phyloP scores from a whole-genome alignment of 2,797 vertebrate species.

The Poecilia gillii region DNA sequence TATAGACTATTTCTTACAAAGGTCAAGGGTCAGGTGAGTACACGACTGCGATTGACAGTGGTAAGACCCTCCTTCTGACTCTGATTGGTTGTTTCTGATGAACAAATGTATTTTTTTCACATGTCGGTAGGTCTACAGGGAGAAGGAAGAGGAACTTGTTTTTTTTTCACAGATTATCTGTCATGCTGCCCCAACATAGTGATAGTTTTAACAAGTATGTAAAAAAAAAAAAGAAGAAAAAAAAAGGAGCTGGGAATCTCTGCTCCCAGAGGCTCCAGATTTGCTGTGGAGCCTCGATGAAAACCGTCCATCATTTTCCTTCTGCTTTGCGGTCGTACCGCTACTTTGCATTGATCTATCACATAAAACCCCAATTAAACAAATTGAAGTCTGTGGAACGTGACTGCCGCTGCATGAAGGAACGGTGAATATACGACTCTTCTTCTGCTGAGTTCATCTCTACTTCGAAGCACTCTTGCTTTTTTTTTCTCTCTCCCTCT shows the following conservation, averaged over 20 bases:
- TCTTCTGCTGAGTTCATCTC: conserved; percentile 16
- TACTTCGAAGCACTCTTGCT: conserved; percentile 36
- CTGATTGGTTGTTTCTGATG: too few relatives aligned
- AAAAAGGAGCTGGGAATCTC: background rate
- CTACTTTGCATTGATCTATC: background rate
- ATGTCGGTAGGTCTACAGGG: too few relatives aligned
- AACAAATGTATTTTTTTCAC: too few relatives aligned
- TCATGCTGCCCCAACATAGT: too few relatives aligned
- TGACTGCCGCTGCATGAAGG: background rate
- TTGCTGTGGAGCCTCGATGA: background rate
- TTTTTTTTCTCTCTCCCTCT: background rate
- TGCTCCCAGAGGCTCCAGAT: background rate
- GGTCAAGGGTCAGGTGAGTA: too few relatives aligned
- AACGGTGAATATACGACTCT: background rate
- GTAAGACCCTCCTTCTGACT: too few relatives aligned
- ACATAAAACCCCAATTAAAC: background rate
- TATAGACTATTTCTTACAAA: conserved; percentile 5
- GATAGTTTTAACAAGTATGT: too few relatives aligned
- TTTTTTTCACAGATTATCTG: too few relatives aligned
- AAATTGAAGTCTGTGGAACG: background rate
- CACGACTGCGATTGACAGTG: too few relatives aligned
- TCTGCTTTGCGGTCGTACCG: background rate
- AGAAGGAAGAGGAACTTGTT: too few relatives aligned
- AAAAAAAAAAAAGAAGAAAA: background rate
- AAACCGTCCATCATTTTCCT: background rate